Evolutionary conservation across 2,888 invertebrate species (phyloP), one percentile per base, ranked within the genome.

Genomic region (Sympetrum striolatum): DNA sequence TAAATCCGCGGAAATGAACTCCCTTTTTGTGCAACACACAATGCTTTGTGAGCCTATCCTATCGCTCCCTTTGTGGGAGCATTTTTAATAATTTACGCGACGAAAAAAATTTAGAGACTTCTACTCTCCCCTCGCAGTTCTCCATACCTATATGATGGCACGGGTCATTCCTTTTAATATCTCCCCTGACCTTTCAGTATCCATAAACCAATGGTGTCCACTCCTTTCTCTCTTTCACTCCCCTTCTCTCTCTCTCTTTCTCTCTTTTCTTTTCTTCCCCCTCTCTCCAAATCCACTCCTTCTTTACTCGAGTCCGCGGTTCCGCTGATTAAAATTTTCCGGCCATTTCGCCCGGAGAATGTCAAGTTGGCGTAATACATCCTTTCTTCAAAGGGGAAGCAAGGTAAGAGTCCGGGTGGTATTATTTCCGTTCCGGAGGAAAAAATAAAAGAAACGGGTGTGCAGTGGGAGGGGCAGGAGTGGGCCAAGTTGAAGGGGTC

Each of bases 261-360:
- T 3, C 4, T n/a, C 53, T 4, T 37, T 35, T 18, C 80, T 37
- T 31, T 4, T 15, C 31, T 35, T 48, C 48, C 35, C 37, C 58
- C 58, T 14, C 12, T 58, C 58, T 58, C 35, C 25, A 80, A 48
- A 81, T 44, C 44, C 53, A 8, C 81, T 25, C 53, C 53, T 31
- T 25, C 25, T 44, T 25, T 25, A 14, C n/a, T 25, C 14, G 31
- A 53, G 25, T 31, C n/a, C 31, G 60, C 64, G 86, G 86, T 60
- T 86, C 60, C 18, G 86, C 86, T 86, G 86, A 86, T 86, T 86
- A 86, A 86, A 86, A 86, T 60, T 35, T 86, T 86, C 86, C 60
- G 86, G 60, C 60, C 86, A 86, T 86, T 86, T 86, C 86, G 14
- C 86, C 86, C 60, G 86, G 60, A 86, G 60, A 86, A 86, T 86